A percentile compares a stretch with the other conserved stretches of the same genome.
Evolutionary conservation across 2,797 vertebrate species (phyloP).

Genomic region (Propithecus deckenii): DNA sequence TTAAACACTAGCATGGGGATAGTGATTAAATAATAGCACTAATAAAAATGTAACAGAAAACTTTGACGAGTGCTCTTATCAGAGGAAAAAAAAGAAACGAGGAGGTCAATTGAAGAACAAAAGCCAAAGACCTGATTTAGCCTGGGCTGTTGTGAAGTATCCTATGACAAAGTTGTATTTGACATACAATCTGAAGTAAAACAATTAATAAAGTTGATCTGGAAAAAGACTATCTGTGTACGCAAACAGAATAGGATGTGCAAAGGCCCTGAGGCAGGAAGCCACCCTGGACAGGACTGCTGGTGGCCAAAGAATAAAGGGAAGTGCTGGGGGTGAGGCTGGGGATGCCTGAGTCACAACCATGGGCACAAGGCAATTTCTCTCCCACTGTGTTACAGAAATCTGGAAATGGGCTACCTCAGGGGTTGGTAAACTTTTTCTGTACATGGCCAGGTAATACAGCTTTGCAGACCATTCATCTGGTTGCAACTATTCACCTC

Average conservation of each 20-base stretch:
- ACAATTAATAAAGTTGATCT: background rate
- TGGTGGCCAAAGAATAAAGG: background rate
- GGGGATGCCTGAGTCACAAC: background rate
- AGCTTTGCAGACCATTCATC: fast-evolving
- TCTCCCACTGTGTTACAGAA: background rate
- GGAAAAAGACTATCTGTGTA: background rate
- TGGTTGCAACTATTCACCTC: fast-evolving
- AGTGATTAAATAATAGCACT: background rate
- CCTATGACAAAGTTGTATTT: background rate
- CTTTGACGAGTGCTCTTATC: too few relatives aligned
- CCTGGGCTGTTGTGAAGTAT: background rate
- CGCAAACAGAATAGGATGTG: background rate
- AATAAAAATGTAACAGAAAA: background rate
- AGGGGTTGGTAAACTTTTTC: too few relatives aligned
- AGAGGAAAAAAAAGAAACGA: background rate
- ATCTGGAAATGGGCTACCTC: background rate
- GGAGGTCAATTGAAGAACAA: background rate
- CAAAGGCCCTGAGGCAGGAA: background rate
- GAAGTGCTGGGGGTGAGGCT: background rate
- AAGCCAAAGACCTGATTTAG: background rate
- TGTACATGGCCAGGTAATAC: too few relatives aligned
- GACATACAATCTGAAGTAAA: background rate
- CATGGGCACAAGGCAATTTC: background rate
- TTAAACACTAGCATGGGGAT: background rate
- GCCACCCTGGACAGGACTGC: fast-evolving